phyloP scores from a whole-genome alignment of 2,888 invertebrate genomes.

The Rhopalosiphum nymphaeae region DNA sequence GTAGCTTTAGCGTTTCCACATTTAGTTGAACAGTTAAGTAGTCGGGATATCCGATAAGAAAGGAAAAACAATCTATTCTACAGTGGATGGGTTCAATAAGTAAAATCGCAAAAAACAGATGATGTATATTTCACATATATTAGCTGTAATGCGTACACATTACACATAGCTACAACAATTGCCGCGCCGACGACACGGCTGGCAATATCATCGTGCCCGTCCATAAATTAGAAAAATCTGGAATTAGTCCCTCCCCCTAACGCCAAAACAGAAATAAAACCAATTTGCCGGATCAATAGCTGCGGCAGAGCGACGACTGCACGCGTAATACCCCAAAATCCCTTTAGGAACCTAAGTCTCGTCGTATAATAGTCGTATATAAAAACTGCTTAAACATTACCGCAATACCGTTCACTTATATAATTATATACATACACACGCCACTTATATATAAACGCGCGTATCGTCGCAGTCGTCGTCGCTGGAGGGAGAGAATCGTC shows the following conservation, averaged over 20 bases:
- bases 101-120: constrained; percentile 7
- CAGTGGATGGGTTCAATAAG: background rate
- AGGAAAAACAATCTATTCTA: background rate
- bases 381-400: background rate
- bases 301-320: background rate
- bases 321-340: background rate
- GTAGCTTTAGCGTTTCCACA: background rate
- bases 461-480: background rate
- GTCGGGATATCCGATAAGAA: background rate
- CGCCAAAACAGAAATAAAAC: background rate
- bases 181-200: background rate
- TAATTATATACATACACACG: background rate
- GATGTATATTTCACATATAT: background rate
- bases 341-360: background rate
- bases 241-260: background rate
- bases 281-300: constrained; percentile 48
- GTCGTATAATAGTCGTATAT: background rate
- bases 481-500: constrained; percentile 14
- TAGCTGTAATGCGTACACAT: background rate
- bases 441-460: background rate
- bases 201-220: constrained; percentile 6
- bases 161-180: background rate
- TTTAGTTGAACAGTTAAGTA: background rate
- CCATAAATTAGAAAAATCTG: constrained; percentile 48
- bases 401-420: background rate